phyloP scores from a whole-genome alignment of 2,888 invertebrate genomes.

The Drosophila niveifrons region DNA sequence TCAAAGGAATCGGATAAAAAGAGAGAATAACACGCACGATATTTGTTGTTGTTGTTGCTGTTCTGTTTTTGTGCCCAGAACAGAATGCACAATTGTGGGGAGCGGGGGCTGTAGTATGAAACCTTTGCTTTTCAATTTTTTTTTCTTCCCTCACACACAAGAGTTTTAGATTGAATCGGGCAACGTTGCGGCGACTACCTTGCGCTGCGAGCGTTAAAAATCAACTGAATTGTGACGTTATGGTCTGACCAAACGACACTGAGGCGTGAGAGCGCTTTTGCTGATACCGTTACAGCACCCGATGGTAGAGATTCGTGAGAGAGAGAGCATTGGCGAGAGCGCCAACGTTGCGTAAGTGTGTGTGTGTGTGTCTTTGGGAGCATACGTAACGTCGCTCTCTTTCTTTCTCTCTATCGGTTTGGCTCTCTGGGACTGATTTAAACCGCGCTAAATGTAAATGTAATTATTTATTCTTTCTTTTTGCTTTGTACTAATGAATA shows the following conservation, averaged over 20 bases:
- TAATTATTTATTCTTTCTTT: conserved; percentile 37
- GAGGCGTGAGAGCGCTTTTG: conserved; percentile 54
- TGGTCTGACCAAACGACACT: conserved; percentile 32
- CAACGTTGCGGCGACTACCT: conserved; percentile 59
- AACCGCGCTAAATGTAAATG: conserved; percentile 31
- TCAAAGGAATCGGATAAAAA: conserved; percentile 37
- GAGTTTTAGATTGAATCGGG: conserved; percentile 13
- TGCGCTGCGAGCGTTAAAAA: conserved; percentile 65
- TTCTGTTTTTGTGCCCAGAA: conserved; percentile 25
- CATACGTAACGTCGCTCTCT: conserved; percentile 14
- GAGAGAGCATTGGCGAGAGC: conserved; percentile 34
- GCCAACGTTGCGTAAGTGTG: conserved; percentile 49
- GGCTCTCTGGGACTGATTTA: neutral
- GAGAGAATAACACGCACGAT: conserved; percentile 37
- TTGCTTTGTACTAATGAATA: conserved; percentile 15
- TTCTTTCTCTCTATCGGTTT: conserved; percentile 7
- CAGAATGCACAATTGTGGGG: conserved; percentile 31
- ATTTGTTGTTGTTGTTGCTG: conserved; percentile 9
- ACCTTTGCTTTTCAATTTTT: conserved; percentile 11
- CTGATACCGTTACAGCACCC: conserved; percentile 65
- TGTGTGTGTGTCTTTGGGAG: conserved; percentile 5
- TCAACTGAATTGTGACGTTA: conserved; percentile 61
- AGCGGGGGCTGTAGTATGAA: too few relatives aligned
- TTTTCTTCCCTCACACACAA: conserved; percentile 17
- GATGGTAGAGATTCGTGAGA: conserved; percentile 16